These are phyloP conservation scores for Copsychus sechellarum DNA, from an alignment of 2,113 vertebrate species.

Conservation along the genomic window DNA sequence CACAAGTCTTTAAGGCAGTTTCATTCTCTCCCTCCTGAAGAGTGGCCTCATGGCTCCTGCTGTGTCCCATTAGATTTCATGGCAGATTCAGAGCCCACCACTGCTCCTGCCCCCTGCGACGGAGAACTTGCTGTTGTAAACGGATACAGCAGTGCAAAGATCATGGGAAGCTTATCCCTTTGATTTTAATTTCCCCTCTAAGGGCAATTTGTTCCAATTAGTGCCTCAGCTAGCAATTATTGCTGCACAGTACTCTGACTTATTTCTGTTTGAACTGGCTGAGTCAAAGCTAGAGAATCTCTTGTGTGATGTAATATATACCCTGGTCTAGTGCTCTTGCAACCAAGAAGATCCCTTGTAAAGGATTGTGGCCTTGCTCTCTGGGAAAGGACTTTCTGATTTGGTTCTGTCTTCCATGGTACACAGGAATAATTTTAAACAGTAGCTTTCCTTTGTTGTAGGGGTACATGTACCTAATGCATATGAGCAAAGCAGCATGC, in stretches of 20 bases:
- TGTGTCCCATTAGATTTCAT: background rate
- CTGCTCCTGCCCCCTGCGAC: background rate
- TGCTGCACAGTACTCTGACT: constrained; percentile 57
- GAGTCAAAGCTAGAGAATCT: constrained; percentile 47
- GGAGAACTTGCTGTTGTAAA: background rate
- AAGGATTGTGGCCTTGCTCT: background rate
- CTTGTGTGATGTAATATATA: constrained; percentile 14
- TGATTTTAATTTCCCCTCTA: constrained; percentile 7
- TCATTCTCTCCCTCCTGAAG: background rate
- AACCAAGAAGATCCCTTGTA: constrained; percentile 40
- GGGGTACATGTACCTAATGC: background rate
- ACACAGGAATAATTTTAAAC: background rate
- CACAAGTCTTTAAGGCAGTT: background rate
- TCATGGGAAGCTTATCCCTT: constrained; percentile 19
- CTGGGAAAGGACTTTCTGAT: constrained; percentile 41
- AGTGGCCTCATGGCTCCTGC: background rate
- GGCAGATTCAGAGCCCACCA: background rate
- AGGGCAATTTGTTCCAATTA: constrained; percentile 51
- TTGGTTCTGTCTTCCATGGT: constrained; percentile 10
- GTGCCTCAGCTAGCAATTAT: constrained; percentile 32
- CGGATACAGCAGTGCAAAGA: constrained; percentile 25
- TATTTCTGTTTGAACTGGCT: constrained; percentile 25
- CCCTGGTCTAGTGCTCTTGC: constrained; percentile 16
- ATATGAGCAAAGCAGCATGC: background rate
- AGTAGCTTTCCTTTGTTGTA: background rate